These are phyloP conservation scores for Trichogramma pretiosum DNA, from an alignment of 1,140 invertebrate genomes.

Conservation along the genomic window DNA sequence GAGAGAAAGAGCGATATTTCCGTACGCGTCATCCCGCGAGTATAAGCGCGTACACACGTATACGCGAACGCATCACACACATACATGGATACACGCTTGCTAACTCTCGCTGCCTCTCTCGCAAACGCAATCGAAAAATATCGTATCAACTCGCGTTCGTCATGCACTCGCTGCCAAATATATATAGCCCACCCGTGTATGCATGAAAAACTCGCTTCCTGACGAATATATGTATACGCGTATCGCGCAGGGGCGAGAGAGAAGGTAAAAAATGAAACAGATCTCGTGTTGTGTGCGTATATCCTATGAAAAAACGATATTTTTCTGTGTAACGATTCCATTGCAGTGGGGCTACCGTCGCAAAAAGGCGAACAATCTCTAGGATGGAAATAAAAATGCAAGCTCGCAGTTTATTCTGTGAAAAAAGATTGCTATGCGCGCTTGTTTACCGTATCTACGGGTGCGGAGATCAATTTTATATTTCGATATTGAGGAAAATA, in stretches of 20 bases:
- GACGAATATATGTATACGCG: conserved; percentile 2
- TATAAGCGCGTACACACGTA: too few relatives aligned
- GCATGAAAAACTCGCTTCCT: not conserved
- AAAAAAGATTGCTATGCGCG: too few relatives aligned
- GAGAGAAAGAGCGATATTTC: too few relatives aligned
- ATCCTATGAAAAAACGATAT: conserved; percentile 10
- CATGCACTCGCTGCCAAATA: not conserved
- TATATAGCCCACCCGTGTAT: not conserved
- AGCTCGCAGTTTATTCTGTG: too few relatives aligned
- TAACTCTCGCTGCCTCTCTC: not conserved
- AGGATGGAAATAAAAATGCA: not conserved
- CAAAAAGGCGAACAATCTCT: not conserved
- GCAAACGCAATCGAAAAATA: conserved; percentile 12
- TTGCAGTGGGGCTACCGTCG: not conserved
- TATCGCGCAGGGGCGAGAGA: too few relatives aligned
- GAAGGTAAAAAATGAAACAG: conserved; percentile 2
- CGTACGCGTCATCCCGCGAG: too few relatives aligned
- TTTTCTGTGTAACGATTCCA: conserved; percentile 7
- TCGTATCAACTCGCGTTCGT: conserved; percentile 3
- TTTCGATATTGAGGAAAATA: too few relatives aligned
- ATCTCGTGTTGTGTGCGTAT: not conserved
- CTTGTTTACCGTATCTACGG: too few relatives aligned
- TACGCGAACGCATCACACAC: too few relatives aligned
- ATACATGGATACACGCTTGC: too few relatives aligned
- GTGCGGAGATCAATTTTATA: too few relatives aligned